Evolutionary conservation across 2,113 vertebrate genomes (phyloP).

Genomic region (Machaerirhynchus nigripectus): DNA sequence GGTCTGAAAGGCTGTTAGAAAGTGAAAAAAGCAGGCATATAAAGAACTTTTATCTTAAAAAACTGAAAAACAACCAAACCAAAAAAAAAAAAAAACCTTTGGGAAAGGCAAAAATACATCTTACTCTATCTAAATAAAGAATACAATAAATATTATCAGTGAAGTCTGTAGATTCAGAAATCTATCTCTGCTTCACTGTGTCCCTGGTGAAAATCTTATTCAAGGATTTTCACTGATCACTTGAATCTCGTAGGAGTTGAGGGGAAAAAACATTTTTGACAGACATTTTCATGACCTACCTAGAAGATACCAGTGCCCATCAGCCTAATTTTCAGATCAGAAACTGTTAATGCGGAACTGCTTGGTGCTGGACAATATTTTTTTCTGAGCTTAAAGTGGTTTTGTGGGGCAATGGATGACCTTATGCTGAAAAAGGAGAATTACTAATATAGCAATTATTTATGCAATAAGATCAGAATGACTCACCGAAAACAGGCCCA

Average conservation of each 20-base stretch:
- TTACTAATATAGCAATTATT: not conserved
- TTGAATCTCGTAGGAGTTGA: not conserved
- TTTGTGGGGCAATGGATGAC: not conserved
- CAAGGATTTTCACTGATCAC: not conserved
- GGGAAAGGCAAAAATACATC: not conserved
- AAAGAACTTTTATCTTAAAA: not conserved
- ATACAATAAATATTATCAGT: not conserved
- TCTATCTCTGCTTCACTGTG: not conserved
- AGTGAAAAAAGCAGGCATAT: not conserved
- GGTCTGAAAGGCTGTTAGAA: not conserved
- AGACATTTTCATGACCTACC: not conserved
- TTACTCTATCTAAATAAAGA: not conserved
- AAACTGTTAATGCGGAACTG: not conserved
- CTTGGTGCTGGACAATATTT: not conserved
- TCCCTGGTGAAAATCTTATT: not conserved
- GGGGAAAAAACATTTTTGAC: not conserved
- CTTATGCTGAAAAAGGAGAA: not conserved
- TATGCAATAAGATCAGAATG: not conserved
- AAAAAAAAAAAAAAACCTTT: not conserved
- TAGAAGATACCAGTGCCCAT: not conserved
- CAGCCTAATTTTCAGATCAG: not conserved
- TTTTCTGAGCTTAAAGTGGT: not conserved
- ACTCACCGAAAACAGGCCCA: not conserved
- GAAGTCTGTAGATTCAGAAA: not conserved
- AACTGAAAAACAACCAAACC: not conserved